Evolutionary conservation across 1,140 invertebrate species (phyloP), one percentile per base, ranked within the genome.

Genomic region (Magallana ariakensis): DNA sequence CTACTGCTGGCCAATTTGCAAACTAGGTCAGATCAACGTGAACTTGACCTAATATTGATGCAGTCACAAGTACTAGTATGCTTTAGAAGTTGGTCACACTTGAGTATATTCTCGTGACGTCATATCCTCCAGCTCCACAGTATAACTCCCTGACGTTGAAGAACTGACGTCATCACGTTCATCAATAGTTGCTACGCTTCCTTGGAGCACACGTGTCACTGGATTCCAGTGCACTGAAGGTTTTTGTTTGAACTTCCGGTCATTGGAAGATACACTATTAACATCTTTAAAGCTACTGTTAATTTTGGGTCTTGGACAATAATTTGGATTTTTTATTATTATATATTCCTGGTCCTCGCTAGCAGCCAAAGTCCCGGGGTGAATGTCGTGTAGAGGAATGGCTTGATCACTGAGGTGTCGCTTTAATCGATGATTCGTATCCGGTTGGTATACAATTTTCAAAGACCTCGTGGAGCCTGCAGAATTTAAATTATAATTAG

Each of bases 131-230:
- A 75, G 13, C 66, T 84, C 82, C 13, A 84, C 56, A 13, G 82
- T 84, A 26, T 84, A 84, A 58, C 82, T 84, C 15, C 82, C 82
- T 54, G 82, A 84, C 53, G 82, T 84, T 8, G 82, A 58, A n/a
- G 82, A 56, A 57, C 82, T 84, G 82, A 33, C 82, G 22, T 84
- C 82, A 82, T 82, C 80, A 55, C 54, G 54, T 22, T 84, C 82
- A 7, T 84, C 82, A 58, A 84, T 57, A 26, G 82, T 84, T 60
- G 57, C 56, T 53, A 84, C 55, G 33, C 56, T 84, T 16, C 82
- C 82, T 46, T 60, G 22, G 9, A 84, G 54, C n/a, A 60, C 55
- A 9, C 55, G 26, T 16, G 57, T 84, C 11, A 58, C 56, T 8
- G 55, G 82, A 19, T 60, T 84, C 82, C 82, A 84, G 22, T 84